phyloP scores from a whole-genome alignment of 2,888 invertebrate species.

The Arge pagana region DNA sequence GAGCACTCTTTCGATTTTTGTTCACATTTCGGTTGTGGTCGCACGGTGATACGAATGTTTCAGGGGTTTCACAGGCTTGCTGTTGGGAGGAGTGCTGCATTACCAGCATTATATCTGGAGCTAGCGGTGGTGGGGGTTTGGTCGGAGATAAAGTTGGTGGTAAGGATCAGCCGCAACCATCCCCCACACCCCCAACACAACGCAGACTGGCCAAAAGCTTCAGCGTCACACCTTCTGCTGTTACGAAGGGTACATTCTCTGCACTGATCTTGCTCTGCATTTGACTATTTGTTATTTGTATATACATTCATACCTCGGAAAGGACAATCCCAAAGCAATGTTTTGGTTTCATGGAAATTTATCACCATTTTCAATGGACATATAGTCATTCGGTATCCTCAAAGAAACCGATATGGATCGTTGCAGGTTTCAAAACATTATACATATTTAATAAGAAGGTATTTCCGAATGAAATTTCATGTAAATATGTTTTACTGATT shows the following conservation, averaged over 20 bases:
- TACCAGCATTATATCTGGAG: constrained; percentile 45
- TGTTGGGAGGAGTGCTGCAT: constrained; percentile 57
- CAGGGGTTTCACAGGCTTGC: constrained; percentile 56
- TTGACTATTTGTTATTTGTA: constrained; percentile 19
- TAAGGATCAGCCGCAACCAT: constrained; percentile 63
- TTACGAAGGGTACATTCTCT: constrained; percentile 63
- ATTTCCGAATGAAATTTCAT: no score
- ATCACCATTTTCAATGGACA: no score
- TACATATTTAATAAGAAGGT: no score
- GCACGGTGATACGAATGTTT: constrained; percentile 36
- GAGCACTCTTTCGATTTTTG: neutral
- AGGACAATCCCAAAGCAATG: no score
- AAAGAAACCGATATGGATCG: no score
- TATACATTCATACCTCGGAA: constrained; percentile 31
- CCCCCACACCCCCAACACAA: constrained; percentile 83
- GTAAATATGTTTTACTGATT: no score
- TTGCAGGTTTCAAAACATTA: no score
- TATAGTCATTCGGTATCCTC: no score
- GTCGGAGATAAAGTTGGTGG: constrained; percentile 47
- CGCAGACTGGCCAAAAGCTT: constrained; percentile 90
- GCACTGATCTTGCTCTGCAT: constrained; percentile 10
- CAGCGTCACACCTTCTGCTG: constrained; percentile 79
- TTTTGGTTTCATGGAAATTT: no score
- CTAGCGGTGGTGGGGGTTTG: constrained; percentile 44
- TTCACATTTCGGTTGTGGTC: constrained; percentile 42